These are phyloP conservation scores for Oppia nitens DNA, from an alignment of 1,140 invertebrate genomes.

Conservation along the genomic window DNA sequence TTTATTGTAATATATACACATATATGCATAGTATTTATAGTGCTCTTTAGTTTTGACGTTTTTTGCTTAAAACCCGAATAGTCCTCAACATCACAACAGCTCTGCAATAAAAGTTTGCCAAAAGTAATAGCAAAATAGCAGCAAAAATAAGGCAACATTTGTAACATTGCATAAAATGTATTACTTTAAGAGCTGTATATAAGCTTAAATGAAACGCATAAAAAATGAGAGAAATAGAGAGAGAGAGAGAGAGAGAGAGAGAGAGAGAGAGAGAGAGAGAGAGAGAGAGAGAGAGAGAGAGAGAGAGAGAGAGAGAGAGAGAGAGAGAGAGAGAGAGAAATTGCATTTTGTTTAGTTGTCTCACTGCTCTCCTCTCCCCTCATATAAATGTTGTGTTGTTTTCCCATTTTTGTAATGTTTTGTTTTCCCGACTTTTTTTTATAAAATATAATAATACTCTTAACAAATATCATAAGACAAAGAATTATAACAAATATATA, in stretches of 20 bases:
- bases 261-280: not conserved
- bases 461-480: not conserved
- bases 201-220: not conserved
- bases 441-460: not conserved
- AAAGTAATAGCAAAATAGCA: not conserved
- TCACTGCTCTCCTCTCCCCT: not conserved
- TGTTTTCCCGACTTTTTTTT: not conserved
- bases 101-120: not conserved
- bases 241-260: not conserved
- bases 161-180: not conserved
- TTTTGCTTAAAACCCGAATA: not conserved
- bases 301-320: not conserved
- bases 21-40: no score
- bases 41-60: not conserved
- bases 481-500: not conserved
- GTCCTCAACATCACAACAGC: no score
- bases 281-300: not conserved
- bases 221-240: not conserved
- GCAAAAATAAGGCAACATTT: no score
- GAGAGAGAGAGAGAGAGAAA: not conserved
- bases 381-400: no score
- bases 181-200: not conserved
- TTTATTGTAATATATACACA: no score
- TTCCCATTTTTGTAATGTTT: no score
- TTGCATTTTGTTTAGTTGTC: not conserved